phyloP scores from a whole-genome alignment of 2,888 invertebrate species.

The Dione juno region DNA sequence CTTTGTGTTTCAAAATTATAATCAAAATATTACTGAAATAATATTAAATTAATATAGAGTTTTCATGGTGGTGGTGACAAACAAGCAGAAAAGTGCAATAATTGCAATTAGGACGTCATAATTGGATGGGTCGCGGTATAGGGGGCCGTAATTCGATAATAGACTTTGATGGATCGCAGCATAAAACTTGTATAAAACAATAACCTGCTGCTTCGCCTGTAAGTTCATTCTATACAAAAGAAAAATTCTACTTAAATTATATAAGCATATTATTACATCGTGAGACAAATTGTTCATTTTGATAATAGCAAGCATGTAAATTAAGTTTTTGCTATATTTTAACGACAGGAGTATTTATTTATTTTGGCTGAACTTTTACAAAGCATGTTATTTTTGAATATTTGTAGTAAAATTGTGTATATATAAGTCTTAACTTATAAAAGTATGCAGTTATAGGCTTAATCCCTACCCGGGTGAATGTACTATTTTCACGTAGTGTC shows the following conservation, averaged over 20 bases:
- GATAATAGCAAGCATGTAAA: neutral
- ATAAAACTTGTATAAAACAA: conserved; percentile 41
- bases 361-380: neutral
- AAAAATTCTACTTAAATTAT: neutral
- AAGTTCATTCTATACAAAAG: neutral
- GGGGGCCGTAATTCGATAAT: conserved; percentile 52
- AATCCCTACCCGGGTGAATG: too few relatives aligned
- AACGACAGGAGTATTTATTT: neutral
- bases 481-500: too few relatives aligned
- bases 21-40: neutral
- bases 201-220: conserved; percentile 24
- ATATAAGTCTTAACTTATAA: too few relatives aligned
- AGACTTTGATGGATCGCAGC: conserved; percentile 53
- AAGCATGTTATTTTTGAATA: too few relatives aligned
- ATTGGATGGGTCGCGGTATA: conserved; percentile 51
- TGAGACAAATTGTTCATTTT: neutral
- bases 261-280: neutral
- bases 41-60: conserved; percentile 8
- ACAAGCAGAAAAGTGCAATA: conserved; percentile 45
- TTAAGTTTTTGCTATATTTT: neutral
- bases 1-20: neutral
- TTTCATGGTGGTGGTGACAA: conserved; percentile 17
- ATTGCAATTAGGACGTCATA: conserved; percentile 50
- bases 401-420: too few relatives aligned
- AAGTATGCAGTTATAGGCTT: too few relatives aligned